Evolutionary conservation across 2,113 vertebrate genomes (phyloP).

Genomic region (Microtus ochrogaster): DNA sequence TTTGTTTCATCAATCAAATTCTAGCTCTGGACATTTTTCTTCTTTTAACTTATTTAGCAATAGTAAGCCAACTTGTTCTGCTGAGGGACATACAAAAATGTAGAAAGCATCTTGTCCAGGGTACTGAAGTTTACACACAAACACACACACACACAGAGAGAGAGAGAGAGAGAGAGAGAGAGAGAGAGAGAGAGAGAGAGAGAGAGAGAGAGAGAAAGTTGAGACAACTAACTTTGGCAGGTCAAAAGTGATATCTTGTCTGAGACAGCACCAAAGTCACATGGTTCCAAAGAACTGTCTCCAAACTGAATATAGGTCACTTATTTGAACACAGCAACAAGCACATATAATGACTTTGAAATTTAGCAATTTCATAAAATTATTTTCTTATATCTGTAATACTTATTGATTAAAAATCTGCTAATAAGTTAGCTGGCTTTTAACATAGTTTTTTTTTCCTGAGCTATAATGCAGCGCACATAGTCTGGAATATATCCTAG

Average conservation of each 20-base stretch:
- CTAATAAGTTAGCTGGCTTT: conserved; percentile 78
- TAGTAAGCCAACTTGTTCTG: not conserved
- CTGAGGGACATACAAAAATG: conserved; percentile 29
- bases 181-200: too few relatives aligned
- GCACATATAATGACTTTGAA: conserved; percentile 31
- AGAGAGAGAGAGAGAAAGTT: not conserved
- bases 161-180: too few relatives aligned
- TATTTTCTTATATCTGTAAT: conserved; percentile 51
- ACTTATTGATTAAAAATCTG: conserved; percentile 47
- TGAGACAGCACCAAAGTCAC: not conserved
- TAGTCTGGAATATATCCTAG: conserved; percentile 65
- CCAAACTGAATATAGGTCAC: conserved; percentile 1
- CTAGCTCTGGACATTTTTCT: conserved; percentile 33
- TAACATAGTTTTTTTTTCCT: conserved; percentile 54
- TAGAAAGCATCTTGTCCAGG: not conserved
- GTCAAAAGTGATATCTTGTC: conserved; percentile 28
- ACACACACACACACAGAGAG: too few relatives aligned
- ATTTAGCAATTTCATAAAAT: not conserved
- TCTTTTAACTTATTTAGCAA: not conserved
- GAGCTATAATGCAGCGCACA: conserved; percentile 9
- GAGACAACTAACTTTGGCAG: not conserved
- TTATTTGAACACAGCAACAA: conserved; percentile 9
- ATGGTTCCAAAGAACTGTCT: not conserved
- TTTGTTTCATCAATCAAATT: conserved; percentile 46
- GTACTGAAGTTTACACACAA: conserved; percentile 38